A percentile compares a stretch with the other conserved stretches of the same genome.
Evolutionary conservation across 2,797 vertebrate genomes (phyloP).

Genomic region (Morelia viridis): DNA sequence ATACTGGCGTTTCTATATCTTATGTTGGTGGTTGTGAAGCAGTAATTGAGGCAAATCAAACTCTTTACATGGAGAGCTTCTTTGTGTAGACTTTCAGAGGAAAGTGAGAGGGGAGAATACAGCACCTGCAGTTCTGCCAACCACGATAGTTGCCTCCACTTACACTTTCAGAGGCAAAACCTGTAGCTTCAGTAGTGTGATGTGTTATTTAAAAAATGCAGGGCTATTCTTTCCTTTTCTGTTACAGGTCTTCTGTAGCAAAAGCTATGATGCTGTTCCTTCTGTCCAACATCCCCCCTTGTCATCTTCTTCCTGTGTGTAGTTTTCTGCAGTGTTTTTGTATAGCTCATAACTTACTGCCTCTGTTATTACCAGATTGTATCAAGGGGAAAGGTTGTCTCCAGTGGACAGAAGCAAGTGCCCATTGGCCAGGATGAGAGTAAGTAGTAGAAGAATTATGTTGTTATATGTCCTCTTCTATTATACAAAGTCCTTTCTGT

Average conservation of each 20-base stretch:
- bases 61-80: neutral
- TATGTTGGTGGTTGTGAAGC: neutral
- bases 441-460: slow-evolving; percentile 46
- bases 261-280: neutral
- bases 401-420: slow-evolving; percentile 55
- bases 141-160: neutral
- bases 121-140: neutral
- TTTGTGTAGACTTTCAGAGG: neutral
- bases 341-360: neutral
- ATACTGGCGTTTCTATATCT: neutral
- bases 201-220: neutral
- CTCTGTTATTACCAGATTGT: slow-evolving; percentile 49
- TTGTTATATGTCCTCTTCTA: neutral
- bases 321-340: neutral
- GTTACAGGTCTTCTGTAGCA: slow-evolving; percentile 6
- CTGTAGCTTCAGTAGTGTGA: neutral
- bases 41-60: neutral
- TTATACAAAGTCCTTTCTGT: neutral
- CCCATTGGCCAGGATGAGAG: slow-evolving; percentile 40
- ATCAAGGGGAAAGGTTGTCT: slow-evolving; percentile 61
- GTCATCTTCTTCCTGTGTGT: neutral
- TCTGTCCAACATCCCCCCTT: neutral
- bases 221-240: neutral
- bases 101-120: neutral
- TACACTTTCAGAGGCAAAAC: neutral